These are phyloP conservation scores for Lophius piscatorius DNA, from an alignment of 2,113 vertebrate genomes.

Conservation along the genomic window DNA sequence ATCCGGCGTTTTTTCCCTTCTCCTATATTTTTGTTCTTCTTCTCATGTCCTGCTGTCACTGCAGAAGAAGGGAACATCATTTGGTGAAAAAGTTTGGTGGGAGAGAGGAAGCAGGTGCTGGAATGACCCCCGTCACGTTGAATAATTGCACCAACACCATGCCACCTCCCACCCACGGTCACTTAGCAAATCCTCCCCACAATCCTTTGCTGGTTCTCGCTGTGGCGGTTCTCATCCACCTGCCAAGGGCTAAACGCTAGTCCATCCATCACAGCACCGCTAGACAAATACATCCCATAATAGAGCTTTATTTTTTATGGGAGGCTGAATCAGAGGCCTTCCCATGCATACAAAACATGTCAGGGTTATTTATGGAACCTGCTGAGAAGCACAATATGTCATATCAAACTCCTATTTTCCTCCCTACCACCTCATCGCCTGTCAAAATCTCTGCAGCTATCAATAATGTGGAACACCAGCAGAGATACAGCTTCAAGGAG, in stretches of 20 bases:
- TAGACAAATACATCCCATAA: constrained; percentile 99
- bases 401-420: constrained; percentile 99
- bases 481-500: constrained; percentile 88
- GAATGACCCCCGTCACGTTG: constrained; percentile 93
- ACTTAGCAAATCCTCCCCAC: constrained; percentile 89
- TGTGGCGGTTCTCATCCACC: constrained; percentile 93
- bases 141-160: constrained; percentile 93
- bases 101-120: constrained; percentile 93
- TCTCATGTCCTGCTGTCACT: constrained; percentile 22
- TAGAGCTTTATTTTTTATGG: constrained; percentile 99
- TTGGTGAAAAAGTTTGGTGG: constrained; percentile 84
- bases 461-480: constrained; percentile 95
- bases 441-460: constrained; percentile 98
- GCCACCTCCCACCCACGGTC: constrained; percentile 68
- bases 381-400: constrained; percentile 99
- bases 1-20: constrained; percentile 31
- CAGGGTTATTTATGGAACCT: constrained; percentile 99
- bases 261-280: constrained; percentile 99
- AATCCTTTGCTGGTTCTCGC: constrained; percentile 86
- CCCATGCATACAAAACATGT: constrained; percentile 99
- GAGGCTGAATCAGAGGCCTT: constrained; percentile 99
- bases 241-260: constrained; percentile 97
- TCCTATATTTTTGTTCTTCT: constrained; percentile 4
- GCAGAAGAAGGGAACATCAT: constrained; percentile 43
- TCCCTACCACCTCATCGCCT: constrained; percentile 89